A percentile compares a stretch with the other conserved stretches of the same genome.
phyloP scores from a whole-genome alignment of 2,113 vertebrate genomes.

The Australoheros scitulus region DNA sequence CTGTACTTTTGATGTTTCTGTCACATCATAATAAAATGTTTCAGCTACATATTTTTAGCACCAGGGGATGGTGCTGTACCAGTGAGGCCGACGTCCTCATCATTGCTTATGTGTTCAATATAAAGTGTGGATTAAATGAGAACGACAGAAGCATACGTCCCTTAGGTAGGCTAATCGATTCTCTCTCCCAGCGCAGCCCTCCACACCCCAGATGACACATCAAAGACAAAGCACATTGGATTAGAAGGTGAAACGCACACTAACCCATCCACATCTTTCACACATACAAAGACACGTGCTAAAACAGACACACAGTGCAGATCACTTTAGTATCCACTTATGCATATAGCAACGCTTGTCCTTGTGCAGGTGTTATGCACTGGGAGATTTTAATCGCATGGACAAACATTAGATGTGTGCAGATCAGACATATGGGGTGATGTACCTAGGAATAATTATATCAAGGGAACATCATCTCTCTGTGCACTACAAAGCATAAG shows the following conservation, averaged over 20 bases:
- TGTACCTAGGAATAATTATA: conserved; percentile 46
- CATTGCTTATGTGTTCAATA: not conserved
- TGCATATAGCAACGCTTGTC: conserved; percentile 31
- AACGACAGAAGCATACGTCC: conserved; percentile 5
- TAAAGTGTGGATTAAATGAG: conserved; percentile 1
- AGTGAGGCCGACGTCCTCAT: not conserved
- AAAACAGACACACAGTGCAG: not conserved
- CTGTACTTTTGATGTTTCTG: not conserved
- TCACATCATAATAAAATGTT: conserved; percentile 4
- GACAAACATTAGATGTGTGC: conserved; percentile 20
- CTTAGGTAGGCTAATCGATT: conserved; percentile 55
- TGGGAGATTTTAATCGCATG: conserved; percentile 50
- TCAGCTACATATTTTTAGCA: not conserved
- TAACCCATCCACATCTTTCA: conserved; percentile 33
- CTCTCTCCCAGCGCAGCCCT: conserved; percentile 23
- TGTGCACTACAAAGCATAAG: conserved; percentile 14
- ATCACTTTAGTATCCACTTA: conserved; percentile 13
- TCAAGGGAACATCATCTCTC: conserved; percentile 32
- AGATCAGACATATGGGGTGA: conserved; percentile 40
- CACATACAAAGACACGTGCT: conserved; percentile 12
- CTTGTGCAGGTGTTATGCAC: conserved; percentile 44
- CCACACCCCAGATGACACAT: conserved; percentile 43
- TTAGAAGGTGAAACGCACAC: conserved; percentile 55
- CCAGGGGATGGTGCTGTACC: not conserved
- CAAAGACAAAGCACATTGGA: conserved; percentile 55